These are phyloP conservation scores for Ailurus styani DNA, from an alignment of 2,113 vertebrate genomes.

Conservation along the genomic window DNA sequence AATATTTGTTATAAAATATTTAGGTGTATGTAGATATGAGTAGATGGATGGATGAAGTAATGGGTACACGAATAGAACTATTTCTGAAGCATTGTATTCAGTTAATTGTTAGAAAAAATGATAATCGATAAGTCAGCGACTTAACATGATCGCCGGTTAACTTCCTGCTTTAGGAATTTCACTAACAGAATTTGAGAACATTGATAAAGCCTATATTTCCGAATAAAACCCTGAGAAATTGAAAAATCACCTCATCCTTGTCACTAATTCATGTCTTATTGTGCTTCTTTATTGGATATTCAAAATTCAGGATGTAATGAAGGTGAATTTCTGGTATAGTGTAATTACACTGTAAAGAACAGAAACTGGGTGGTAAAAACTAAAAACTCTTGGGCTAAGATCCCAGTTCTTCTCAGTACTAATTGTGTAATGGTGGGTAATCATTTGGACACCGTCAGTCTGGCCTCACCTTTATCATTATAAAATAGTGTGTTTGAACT, in stretches of 20 bases:
- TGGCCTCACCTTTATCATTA: not conserved
- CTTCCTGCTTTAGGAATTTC: not conserved
- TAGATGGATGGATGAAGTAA: not conserved
- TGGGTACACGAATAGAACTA: not conserved
- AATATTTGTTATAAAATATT: not conserved
- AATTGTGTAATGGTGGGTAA: not conserved
- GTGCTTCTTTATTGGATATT: not conserved
- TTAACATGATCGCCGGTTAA: not conserved
- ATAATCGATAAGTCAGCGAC: not conserved
- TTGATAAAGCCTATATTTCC: not conserved
- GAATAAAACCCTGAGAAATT: not conserved
- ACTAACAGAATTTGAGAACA: not conserved
- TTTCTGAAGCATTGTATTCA: slow-evolving; percentile 9
- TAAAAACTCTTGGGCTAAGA: not conserved
- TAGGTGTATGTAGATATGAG: not conserved
- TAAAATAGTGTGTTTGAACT: not conserved
- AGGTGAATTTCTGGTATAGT: not conserved
- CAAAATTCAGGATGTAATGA: not conserved
- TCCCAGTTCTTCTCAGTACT: not conserved
- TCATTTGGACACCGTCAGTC: not conserved
- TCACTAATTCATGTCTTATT: not conserved
- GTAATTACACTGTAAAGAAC: not conserved
- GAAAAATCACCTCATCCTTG: not conserved
- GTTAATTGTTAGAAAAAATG: not conserved
- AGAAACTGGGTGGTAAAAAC: not conserved